A percentile compares a stretch with the other conserved stretches of the same genome.
phyloP scores from a whole-genome alignment of 2,888 invertebrate species.

The Belgica antarctica region DNA sequence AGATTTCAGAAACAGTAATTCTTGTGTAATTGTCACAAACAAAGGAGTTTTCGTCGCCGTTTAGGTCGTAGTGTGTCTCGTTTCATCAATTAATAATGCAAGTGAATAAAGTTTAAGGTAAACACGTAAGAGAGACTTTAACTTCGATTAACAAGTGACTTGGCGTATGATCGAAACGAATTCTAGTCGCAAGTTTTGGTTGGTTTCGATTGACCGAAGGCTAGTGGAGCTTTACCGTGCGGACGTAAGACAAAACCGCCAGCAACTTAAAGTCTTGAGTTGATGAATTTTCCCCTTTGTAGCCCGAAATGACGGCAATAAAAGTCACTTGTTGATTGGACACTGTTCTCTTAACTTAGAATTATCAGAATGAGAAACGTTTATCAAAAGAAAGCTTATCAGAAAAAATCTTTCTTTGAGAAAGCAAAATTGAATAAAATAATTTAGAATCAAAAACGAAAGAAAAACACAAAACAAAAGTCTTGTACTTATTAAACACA shows the following conservation, averaged over 20 bases:
- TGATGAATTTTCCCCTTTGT: too few species aligned
- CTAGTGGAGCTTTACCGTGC: background rate
- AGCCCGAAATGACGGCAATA: background rate
- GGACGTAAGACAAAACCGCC: background rate
- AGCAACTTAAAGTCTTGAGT: too few species aligned
- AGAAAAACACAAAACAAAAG: background rate
- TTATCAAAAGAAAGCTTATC: background rate
- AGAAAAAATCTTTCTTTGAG: background rate
- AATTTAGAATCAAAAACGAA: background rate
- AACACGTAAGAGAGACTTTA: background rate
- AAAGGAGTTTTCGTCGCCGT: too few species aligned
- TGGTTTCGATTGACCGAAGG: background rate
- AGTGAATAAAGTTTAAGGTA: too few species aligned
- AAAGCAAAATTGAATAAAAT: too few species aligned
- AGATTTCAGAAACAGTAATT: background rate
- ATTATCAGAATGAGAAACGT: background rate
- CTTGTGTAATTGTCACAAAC: background rate
- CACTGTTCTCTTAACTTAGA: background rate
- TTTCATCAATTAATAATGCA: too few species aligned
- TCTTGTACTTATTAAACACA: slow-evolving; percentile 1
- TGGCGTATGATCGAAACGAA: background rate
- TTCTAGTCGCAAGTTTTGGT: background rate
- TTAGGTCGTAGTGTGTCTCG: too few species aligned
- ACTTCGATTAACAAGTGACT: slow-evolving; percentile 15
- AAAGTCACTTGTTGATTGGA: background rate